These are phyloP conservation scores for Prenolepis imparis DNA, from an alignment of 2,888 invertebrate species.

Conservation along the genomic window DNA sequence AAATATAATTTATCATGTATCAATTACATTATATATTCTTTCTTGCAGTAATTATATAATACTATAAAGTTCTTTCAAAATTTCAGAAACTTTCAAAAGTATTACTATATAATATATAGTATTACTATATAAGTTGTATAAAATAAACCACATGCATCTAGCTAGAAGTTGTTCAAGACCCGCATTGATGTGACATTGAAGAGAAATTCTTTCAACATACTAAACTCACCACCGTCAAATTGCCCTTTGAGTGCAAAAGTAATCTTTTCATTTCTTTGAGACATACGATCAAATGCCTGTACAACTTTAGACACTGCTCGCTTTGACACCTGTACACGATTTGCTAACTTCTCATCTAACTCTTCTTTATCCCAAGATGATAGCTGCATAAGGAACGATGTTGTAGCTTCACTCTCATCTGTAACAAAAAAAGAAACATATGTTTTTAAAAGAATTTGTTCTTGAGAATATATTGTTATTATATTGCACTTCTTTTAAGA, in stretches of 20 bases:
- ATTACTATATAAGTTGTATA: neutral
- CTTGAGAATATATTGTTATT: neutral
- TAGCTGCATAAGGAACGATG: slow-evolving; percentile 97
- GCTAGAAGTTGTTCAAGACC: neutral
- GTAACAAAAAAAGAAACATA: slow-evolving; percentile 73
- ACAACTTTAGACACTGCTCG: slow-evolving; percentile 98
- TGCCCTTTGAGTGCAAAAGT: slow-evolving; percentile 95
- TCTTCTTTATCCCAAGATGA: slow-evolving; percentile 99
- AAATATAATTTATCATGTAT: slow-evolving; percentile 22
- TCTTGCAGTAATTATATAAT: neutral
- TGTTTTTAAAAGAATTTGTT: neutral
- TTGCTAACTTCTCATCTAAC: slow-evolving; percentile 97
- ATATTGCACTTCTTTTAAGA: neutral
- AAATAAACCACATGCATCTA: neutral
- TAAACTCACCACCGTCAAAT: slow-evolving; percentile 89
- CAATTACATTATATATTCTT: neutral
- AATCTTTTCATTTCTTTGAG: slow-evolving; percentile 98
- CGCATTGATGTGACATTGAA: neutral
- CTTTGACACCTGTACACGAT: slow-evolving; percentile 98
- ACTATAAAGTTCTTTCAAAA: neutral
- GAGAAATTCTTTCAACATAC: slow-evolving; percentile 56
- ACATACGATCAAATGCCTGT: slow-evolving; percentile 97
- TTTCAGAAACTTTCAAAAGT: neutral
- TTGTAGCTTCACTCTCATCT: slow-evolving; percentile 99
- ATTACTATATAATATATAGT: neutral